phyloP scores from a whole-genome alignment of 2,113 vertebrate genomes.

The Forbesichthys papilliferus region DNA sequence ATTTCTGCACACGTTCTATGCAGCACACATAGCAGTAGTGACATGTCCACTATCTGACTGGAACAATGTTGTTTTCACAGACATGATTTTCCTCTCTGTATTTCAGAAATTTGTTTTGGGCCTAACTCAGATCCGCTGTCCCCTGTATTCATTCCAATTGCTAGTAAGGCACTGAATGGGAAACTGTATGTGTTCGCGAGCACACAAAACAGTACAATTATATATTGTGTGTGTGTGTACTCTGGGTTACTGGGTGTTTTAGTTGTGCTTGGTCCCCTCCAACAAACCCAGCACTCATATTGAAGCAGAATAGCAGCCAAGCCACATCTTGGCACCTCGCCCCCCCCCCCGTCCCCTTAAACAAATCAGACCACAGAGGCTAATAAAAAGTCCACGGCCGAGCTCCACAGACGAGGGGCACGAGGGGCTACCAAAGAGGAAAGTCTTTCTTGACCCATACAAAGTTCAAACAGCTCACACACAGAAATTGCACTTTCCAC shows the following conservation, averaged over 20 bases:
- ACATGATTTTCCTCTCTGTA: not conserved
- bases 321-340: conserved; percentile 71
- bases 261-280: conserved; percentile 44
- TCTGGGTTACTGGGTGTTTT: conserved; percentile 62
- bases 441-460: conserved; percentile 35
- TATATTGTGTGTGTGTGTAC: conserved; percentile 25
- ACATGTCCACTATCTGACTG: conserved; percentile 2
- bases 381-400: conserved; percentile 67
- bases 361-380: conserved; percentile 74
- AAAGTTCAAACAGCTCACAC: conserved; percentile 21
- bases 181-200: conserved; percentile 35
- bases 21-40: not conserved
- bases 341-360: conserved; percentile 52
- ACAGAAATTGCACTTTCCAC: conserved; percentile 40
- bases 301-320: conserved; percentile 66
- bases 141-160: conserved; percentile 6
- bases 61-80: conserved; percentile 10
- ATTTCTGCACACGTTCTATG: not conserved
- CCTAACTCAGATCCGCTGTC: conserved; percentile 15
- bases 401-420: conserved; percentile 55
- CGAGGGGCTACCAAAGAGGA: conserved; percentile 61
- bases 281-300: conserved; percentile 64
- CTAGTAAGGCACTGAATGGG: conserved; percentile 43
- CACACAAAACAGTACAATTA: conserved; percentile 22
- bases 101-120: conserved; percentile 1